phyloP scores from a whole-genome alignment of 2,888 invertebrate genomes.

The Amphiduros pacificus region DNA sequence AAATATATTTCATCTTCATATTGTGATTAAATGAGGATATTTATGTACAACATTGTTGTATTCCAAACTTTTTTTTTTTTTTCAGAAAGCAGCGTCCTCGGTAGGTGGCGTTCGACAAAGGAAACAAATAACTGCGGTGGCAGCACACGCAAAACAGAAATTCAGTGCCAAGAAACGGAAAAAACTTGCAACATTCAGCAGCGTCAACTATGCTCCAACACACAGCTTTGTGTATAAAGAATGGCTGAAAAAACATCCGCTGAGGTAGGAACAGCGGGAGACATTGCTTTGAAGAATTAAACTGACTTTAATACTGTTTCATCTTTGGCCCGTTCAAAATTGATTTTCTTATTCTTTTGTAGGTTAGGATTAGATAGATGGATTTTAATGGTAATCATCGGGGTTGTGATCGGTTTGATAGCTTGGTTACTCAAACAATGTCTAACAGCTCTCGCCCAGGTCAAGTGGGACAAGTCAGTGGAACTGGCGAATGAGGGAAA shows the following conservation, averaged over 20 bases:
- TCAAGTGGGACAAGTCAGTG: constrained; percentile 28
- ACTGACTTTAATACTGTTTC: background rate
- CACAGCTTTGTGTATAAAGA: constrained; percentile 43
- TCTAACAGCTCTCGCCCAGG: constrained; percentile 19
- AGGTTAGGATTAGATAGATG: constrained; percentile 29
- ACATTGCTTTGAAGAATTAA: background rate
- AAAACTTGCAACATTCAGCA: constrained; percentile 27
- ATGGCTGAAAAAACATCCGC: constrained; percentile 41
- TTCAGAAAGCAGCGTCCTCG: background rate
- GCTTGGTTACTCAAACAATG: constrained; percentile 30
- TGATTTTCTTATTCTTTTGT: background rate
- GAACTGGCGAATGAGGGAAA: constrained; percentile 21
- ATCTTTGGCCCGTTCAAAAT: background rate
- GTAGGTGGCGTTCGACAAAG: background rate
- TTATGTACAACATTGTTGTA: background rate
- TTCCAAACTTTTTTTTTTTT: background rate
- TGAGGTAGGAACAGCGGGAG: background rate
- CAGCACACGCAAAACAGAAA: constrained; percentile 26
- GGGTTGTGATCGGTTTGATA: constrained; percentile 27
- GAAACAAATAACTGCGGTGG: constrained; percentile 1
- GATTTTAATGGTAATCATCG: constrained; percentile 31
- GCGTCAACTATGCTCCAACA: constrained; percentile 46
- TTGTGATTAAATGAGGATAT: background rate
- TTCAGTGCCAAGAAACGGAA: constrained; percentile 27
- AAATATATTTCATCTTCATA: too few relatives aligned